phyloP scores from a whole-genome alignment of 2,113 vertebrate species.

The Dicerorhinus sumatrensis region DNA sequence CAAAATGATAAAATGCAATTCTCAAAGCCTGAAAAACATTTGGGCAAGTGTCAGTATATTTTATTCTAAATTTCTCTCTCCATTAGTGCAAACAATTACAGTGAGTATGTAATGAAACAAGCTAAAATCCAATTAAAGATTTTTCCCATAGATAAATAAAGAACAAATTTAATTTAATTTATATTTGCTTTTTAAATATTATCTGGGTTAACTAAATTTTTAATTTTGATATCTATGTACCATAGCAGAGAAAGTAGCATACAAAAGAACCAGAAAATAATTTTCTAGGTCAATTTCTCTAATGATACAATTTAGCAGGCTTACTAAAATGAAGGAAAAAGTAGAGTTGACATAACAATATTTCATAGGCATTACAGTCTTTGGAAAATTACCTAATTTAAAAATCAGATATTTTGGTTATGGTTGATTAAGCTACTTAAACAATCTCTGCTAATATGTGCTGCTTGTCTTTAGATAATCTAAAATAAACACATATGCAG shows the following conservation, averaged over 20 bases:
- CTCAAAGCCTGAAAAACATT: not conserved
- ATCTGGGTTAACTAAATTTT: conserved; percentile 54
- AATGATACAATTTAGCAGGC: conserved; percentile 59
- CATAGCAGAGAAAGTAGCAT: not conserved
- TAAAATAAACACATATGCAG: not conserved
- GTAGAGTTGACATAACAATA: not conserved
- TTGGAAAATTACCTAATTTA: conserved; percentile 47
- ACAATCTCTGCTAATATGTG: not conserved
- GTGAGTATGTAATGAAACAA: conserved; percentile 14
- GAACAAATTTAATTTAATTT: conserved; percentile 27
- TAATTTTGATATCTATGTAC: not conserved
- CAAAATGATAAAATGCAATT: not conserved
- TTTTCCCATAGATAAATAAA: not conserved
- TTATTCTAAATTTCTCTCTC: conserved; percentile 51
- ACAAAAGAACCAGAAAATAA: conserved; percentile 27
- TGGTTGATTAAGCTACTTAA: conserved; percentile 56
- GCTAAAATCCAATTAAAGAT: not conserved
- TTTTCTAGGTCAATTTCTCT: conserved; percentile 64
- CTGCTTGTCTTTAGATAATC: not conserved
- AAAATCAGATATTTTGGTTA: conserved; percentile 32
- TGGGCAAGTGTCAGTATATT: not conserved
- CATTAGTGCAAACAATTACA: conserved; percentile 35
- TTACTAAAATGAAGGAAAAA: conserved; percentile 54
- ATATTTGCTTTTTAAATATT: conserved; percentile 36
- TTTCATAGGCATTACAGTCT: not conserved